These are phyloP conservation scores for Philotrypesis tridentata DNA, from an alignment of 1,140 invertebrate species.

Conservation along the genomic window DNA sequence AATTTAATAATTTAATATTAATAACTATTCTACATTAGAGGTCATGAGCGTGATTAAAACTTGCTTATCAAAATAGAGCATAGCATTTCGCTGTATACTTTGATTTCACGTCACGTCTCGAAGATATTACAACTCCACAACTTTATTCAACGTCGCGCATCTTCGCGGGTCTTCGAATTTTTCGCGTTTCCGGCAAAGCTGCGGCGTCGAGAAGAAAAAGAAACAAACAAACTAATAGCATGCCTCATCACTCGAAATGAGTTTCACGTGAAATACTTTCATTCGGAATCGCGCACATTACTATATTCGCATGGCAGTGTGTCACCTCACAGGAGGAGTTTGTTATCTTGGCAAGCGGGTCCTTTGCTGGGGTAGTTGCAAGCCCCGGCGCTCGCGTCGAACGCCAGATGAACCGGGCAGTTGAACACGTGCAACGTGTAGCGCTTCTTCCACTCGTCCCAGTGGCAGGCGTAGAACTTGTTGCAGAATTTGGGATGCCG, in stretches of 20 bases:
- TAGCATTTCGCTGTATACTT: neutral
- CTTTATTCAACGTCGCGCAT: neutral
- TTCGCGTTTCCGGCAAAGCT: neutral
- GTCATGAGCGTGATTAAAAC: neutral
- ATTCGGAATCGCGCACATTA: neutral
- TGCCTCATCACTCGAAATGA: neutral
- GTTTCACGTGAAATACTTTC: neutral
- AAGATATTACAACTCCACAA: neutral
- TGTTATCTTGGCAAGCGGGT: slow-evolving; percentile 83
- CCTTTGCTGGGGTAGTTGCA: slow-evolving; percentile 90
- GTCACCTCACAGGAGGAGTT: slow-evolving; percentile 74
- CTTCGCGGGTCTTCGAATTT: neutral
- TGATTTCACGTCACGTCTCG: neutral
- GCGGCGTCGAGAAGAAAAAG: too few species aligned
- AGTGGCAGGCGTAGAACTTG: slow-evolving; percentile 90
- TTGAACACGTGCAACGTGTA: slow-evolving; percentile 87
- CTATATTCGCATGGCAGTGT: slow-evolving; percentile 7
- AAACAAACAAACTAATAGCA: neutral
- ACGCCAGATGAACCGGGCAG: slow-evolving; percentile 87
- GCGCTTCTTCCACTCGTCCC: slow-evolving; percentile 85
- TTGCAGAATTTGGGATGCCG: slow-evolving; percentile 87
- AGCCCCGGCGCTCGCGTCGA: slow-evolving; percentile 82
- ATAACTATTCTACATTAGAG: slow-evolving; percentile 4
- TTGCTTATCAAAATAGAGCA: neutral
- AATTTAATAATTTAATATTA: neutral